Evolutionary conservation across 2,888 invertebrate genomes (phyloP).

Genomic region (Drosophila nr. perissopoda): DNA sequence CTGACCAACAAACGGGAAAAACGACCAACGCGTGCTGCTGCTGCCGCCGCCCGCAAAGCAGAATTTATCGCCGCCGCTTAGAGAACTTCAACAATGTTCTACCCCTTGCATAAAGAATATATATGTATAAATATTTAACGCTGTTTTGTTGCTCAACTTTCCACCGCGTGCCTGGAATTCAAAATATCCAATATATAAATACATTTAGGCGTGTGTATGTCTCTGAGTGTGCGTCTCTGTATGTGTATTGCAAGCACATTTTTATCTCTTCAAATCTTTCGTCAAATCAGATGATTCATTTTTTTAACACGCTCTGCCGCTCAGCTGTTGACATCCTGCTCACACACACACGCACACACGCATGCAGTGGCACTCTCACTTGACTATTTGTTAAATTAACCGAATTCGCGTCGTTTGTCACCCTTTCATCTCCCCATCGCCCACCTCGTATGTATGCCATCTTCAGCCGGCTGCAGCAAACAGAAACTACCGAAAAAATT

Average conservation of each 20-base stretch:
- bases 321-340: slow-evolving; percentile 62
- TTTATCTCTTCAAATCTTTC: slow-evolving; percentile 61
- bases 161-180: slow-evolving; percentile 71
- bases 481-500: slow-evolving; percentile 16
- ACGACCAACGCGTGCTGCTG: slow-evolving; percentile 72
- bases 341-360: slow-evolving; percentile 19
- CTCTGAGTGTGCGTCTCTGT: slow-evolving; percentile 10
- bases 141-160: slow-evolving; percentile 29
- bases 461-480: slow-evolving; percentile 31
- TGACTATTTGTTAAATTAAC: slow-evolving; percentile 70
- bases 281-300: slow-evolving; percentile 63
- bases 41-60: slow-evolving; percentile 62
- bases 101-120: slow-evolving; percentile 57
- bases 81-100: slow-evolving; percentile 16
- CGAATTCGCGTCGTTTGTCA: slow-evolving; percentile 35
- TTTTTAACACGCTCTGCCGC: slow-evolving; percentile 36
- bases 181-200: slow-evolving; percentile 49
- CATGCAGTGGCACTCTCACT: slow-evolving; percentile 21
- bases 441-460: not conserved
- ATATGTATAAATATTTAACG: slow-evolving; percentile 21
- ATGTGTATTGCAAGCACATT: slow-evolving; percentile 38
- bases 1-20: slow-evolving; percentile 55
- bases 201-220: slow-evolving; percentile 4
- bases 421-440: not conserved
- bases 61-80: slow-evolving; percentile 51